phyloP scores from a whole-genome alignment of 2,888 invertebrate species.

The Neocrepidodera transversa region DNA sequence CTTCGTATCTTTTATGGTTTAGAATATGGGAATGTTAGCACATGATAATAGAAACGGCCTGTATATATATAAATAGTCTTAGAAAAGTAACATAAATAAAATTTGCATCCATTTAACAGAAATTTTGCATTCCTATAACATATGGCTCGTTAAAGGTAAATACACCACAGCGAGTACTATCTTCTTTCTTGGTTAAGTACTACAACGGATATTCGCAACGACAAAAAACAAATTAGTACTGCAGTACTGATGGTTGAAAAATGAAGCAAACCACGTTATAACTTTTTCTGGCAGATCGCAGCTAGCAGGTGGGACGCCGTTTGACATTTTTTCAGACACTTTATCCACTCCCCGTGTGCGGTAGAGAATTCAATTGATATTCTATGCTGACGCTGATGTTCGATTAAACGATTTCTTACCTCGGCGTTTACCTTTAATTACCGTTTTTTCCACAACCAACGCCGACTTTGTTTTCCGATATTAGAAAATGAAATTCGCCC shows the following conservation, averaged over 20 bases:
- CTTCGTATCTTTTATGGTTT: no score
- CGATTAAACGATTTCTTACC: constrained; percentile 41
- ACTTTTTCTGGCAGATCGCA: not conserved
- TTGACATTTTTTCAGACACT: constrained; percentile 15
- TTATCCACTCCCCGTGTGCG: constrained; percentile 33
- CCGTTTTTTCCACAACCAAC: constrained; percentile 36
- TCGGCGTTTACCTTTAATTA: constrained; percentile 43
- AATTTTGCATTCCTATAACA: no score
- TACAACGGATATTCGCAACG: not conserved
- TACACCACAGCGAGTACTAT: no score
- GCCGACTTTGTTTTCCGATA: constrained; percentile 28
- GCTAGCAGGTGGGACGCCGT: constrained; percentile 3
- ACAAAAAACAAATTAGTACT: no score
- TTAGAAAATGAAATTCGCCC: constrained; percentile 36
- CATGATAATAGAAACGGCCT: no score
- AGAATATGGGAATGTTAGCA: no score
- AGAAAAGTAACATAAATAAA: no score
- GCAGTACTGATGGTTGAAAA: not conserved
- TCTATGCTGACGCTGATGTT: constrained; percentile 43
- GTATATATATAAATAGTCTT: no score
- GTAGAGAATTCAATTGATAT: constrained; percentile 44
- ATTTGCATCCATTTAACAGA: no score
- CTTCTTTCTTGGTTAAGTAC: not conserved
- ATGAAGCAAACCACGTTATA: constrained; percentile 1
- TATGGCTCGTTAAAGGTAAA: no score